These are phyloP conservation scores for Cantharis rustica DNA, from an alignment of 2,888 invertebrate species.

Conservation along the genomic window DNA sequence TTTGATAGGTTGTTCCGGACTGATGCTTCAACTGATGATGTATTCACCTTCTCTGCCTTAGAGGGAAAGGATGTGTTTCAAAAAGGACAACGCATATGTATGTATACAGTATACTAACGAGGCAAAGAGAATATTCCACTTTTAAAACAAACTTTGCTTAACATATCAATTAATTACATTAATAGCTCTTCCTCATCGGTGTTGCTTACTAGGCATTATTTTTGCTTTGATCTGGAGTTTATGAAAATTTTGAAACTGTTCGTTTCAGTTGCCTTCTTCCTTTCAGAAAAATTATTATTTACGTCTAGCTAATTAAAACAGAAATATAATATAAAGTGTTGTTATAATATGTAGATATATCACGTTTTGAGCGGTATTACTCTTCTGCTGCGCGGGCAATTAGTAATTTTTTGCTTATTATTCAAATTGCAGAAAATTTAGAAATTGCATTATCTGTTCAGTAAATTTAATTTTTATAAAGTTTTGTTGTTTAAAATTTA, in stretches of 20 bases:
- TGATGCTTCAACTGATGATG: not conserved
- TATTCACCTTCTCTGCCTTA: not conserved
- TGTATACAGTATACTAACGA: too few relatives aligned
- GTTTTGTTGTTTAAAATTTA: not conserved
- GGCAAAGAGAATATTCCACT: not conserved
- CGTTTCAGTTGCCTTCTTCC: not conserved
- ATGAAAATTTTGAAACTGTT: too few relatives aligned
- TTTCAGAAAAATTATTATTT: not conserved
- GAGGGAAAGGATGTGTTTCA: not conserved
- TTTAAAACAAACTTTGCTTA: not conserved
- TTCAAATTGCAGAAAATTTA: not conserved
- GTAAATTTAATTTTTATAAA: not conserved
- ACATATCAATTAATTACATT: not conserved
- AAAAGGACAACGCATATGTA: not conserved
- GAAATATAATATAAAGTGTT: not conserved
- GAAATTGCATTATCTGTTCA: not conserved
- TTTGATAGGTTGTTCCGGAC: not conserved
- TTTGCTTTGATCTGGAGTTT: not conserved
- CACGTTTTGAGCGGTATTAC: not conserved
- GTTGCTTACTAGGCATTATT: not conserved
- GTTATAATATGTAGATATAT: not conserved
- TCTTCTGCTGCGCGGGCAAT: not conserved
- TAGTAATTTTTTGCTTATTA: not conserved
- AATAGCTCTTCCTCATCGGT: not conserved
- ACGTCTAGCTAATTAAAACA: not conserved